phyloP scores from a whole-genome alignment of 2,113 vertebrate species.

The Beaufortia kweichowensis region DNA sequence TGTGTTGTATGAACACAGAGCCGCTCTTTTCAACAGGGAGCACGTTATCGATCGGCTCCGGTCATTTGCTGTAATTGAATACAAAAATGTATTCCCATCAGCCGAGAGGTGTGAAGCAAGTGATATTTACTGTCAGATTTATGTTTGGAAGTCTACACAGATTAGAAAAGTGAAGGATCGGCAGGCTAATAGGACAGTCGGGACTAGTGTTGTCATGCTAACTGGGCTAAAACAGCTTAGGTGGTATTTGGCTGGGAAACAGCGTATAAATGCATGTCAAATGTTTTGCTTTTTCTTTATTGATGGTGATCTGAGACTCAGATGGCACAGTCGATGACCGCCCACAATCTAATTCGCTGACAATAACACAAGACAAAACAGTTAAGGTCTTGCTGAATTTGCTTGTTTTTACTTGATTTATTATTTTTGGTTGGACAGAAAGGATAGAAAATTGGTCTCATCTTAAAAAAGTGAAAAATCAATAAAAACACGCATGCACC shows the following conservation, averaged over 20 bases:
- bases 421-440: no score
- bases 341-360: no score
- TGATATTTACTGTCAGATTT: constrained; percentile 36
- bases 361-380: no score
- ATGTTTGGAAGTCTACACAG: constrained; percentile 12
- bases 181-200: constrained; percentile 7
- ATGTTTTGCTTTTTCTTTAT: no score
- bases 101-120: constrained; percentile 23
- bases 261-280: no score
- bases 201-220: constrained; percentile 4
- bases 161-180: constrained; percentile 23
- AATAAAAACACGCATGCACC: no score
- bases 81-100: constrained; percentile 41
- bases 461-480: no score
- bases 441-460: no score
- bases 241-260: neutral
- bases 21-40: constrained; percentile 46
- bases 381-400: no score
- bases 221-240: constrained; percentile 1
- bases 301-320: no score
- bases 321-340: no score
- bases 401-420: no score
- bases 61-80: constrained; percentile 45
- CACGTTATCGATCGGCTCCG: constrained; percentile 35
- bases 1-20: constrained; percentile 50